Base-by-base conservation (phyloP, 1,140 invertebrate species). In the Hyles vespertilio region DNA sequence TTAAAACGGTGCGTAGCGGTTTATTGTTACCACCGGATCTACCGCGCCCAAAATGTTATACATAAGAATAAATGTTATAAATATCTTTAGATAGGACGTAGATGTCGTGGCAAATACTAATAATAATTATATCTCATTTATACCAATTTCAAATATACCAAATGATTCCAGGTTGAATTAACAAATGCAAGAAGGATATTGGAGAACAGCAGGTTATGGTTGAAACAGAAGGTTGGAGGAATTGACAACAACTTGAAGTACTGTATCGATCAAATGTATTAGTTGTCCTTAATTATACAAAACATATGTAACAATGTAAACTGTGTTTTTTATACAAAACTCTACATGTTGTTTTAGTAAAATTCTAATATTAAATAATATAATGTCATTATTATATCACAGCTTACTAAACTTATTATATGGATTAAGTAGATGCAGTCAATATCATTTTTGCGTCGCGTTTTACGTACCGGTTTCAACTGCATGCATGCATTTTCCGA, bases 201-300 rank as follows among this genome's bases (percentile, higher is more conserved):
- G 11, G 81, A 85, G 56, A 46, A 77, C 32, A 84, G 79, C 56
- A 63, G 75, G 48, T 58, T 79, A 5, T 87, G 81, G 82, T 55
- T 84, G 7, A 56, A 65, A 44, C 72, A 74, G 50, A 75, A 69
- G 47, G 59, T 76, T 8, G 76, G 80, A 1, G 59, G 80, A 5
- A 74, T 84, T 52, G 79, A 86, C 49, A 81, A 81, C 70, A 61
- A 79, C 52, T 68, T 87, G 55, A 62, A 75, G 60, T 51, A 65
- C 58, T 87, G 83, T 66, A 81, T 86, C 57, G 77, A 83, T 67
- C 67, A 81, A 81, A 81, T 87, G 72, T 58, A 63, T 62, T 82
- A 74, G 70, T 68, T 45, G 36, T 66, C 52, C 69, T 70, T 40
- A 59, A 34, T 56, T 7, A 50, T 53, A 44, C 22, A 10, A 45